A percentile compares a stretch with the other conserved stretches of the same genome.
These are phyloP conservation scores for Sebastes steindachneri DNA, from an alignment of 2,797 vertebrate species.

Conservation along the genomic window DNA sequence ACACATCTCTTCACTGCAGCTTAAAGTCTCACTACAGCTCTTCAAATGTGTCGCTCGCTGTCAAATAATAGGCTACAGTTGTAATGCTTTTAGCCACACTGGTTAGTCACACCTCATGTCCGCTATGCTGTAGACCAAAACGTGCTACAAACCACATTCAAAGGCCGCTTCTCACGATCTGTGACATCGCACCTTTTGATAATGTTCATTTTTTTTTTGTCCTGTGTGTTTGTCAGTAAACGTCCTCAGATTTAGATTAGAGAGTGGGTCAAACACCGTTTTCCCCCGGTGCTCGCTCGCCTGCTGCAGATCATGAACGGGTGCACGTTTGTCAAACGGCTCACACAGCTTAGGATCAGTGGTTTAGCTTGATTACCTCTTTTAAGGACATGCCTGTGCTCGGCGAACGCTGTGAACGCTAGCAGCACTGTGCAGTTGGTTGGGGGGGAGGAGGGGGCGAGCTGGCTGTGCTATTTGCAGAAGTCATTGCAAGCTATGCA, in stretches of 20 bases:
- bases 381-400: conserved; percentile 75
- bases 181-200: not conserved
- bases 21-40: conserved; percentile 58
- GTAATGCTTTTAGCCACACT: not conserved
- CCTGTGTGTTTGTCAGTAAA: not conserved
- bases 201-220: not conserved
- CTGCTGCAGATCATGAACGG: conserved; percentile 59
- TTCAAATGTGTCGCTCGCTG: conserved; percentile 45
- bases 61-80: conserved; percentile 24
- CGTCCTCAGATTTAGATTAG: not conserved
- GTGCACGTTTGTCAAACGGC: conserved; percentile 72
- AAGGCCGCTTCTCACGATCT: not conserved
- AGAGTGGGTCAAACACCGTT: conserved; percentile 28
- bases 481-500: conserved; percentile 14
- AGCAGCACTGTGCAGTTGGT: conserved; percentile 16
- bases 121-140: not conserved
- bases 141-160: not conserved
- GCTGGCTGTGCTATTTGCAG: conserved; percentile 33
- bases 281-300: conserved; percentile 17
- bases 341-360: conserved; percentile 82
- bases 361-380: conserved; percentile 82
- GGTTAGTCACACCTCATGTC: not conserved
- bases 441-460: not conserved
- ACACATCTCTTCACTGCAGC: conserved; percentile 53
- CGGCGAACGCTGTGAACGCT: conserved; percentile 23